These are phyloP conservation scores for Andinoacara biseriatus DNA, from an alignment of 2,113 vertebrate genomes.

Conservation along the genomic window DNA sequence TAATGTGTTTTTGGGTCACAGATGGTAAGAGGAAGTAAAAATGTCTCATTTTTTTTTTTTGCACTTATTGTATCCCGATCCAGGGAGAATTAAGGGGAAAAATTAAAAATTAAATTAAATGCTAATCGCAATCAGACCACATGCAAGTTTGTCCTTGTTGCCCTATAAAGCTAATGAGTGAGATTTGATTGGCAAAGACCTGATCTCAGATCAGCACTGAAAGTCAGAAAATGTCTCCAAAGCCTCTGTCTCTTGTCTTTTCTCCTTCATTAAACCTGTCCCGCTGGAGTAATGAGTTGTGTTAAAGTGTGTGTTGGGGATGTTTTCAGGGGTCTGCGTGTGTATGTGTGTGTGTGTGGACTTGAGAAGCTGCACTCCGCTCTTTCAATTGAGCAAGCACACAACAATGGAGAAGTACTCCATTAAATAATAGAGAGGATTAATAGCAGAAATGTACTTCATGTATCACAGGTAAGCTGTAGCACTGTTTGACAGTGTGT, in stretches of 20 bases:
- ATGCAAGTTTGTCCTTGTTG: constrained; percentile 57
- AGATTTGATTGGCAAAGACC: constrained; percentile 36
- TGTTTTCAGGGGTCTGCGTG: background rate
- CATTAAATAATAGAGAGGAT: background rate
- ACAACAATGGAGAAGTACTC: background rate
- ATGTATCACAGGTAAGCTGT: background rate
- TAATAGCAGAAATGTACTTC: background rate
- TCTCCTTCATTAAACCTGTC: constrained; percentile 29
- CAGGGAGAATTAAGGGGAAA: constrained; percentile 42
- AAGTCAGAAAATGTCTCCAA: constrained; percentile 32
- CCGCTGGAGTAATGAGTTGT: constrained; percentile 26
- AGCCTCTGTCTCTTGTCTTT: background rate
- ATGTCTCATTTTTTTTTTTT: constrained; percentile 20
- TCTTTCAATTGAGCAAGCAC: constrained; percentile 1
- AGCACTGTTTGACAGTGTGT: background rate
- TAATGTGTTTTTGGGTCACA: constrained; percentile 75
- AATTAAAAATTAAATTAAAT: constrained; percentile 49
- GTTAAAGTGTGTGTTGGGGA: background rate
- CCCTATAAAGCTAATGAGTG: constrained; percentile 40
- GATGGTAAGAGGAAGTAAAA: constrained; percentile 62
- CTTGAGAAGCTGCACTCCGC: background rate
- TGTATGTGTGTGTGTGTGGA: background rate
- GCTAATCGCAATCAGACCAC: constrained; percentile 54
- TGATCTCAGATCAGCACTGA: constrained; percentile 34
- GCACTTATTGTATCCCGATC: constrained; percentile 48